Evolutionary conservation across 2,888 invertebrate species (phyloP).

Genomic region (Chrysolina americana): DNA sequence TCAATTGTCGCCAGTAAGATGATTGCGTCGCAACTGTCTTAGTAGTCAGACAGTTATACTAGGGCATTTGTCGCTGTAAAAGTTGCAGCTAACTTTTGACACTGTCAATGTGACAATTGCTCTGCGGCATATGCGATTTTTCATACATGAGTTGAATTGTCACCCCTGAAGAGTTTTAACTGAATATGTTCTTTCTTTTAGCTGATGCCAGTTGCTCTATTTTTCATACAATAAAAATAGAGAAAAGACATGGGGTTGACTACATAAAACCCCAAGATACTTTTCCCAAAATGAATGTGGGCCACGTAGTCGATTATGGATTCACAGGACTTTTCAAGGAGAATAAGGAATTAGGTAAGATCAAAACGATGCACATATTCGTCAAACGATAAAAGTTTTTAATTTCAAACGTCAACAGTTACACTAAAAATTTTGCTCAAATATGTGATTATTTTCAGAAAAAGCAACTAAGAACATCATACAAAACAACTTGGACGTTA

Average conservation of each 20-base stretch:
- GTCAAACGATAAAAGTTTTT: no score
- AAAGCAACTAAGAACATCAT: slow-evolving; percentile 36
- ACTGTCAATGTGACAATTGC: no score
- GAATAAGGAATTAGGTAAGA: slow-evolving; percentile 43
- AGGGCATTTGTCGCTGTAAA: no score
- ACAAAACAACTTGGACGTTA: slow-evolving; percentile 37
- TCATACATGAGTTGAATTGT: no score
- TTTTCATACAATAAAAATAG: slow-evolving; percentile 28
- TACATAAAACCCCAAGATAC: slow-evolving; percentile 35
- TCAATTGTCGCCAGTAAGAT: no score
- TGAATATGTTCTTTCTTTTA: slow-evolving; percentile 24
- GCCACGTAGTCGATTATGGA: slow-evolving; percentile 38
- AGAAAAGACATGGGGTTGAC: slow-evolving; percentile 38
- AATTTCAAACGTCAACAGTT: no score
- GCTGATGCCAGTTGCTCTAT: slow-evolving; percentile 32
- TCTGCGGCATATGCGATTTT: no score
- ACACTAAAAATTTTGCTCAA: no score
- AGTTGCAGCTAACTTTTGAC: no score
- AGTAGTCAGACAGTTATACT: no score
- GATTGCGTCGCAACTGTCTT: no score
- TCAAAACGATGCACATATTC: background rate
- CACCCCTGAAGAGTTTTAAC: background rate
- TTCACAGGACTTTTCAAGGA: slow-evolving; percentile 45
- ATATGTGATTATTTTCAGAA: slow-evolving; percentile 36
- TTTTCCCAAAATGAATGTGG: slow-evolving; percentile 39